Conservation (phyloP, 2,888 invertebrate genomes). For the Drosophila atroscutellata region DNA sequence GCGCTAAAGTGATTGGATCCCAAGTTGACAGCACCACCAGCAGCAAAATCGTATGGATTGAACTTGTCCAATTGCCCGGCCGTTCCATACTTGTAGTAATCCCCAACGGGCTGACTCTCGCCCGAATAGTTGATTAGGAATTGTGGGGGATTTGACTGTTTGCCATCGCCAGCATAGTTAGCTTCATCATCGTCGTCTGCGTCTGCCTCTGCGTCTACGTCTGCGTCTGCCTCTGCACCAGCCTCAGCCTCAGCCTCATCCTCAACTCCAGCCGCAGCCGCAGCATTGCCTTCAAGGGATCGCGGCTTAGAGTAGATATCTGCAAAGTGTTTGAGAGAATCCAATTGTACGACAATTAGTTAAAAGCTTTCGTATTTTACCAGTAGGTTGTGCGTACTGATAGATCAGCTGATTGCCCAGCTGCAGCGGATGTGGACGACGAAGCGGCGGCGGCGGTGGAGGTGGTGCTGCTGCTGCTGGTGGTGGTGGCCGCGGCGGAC, state of each 20-base stretch:
- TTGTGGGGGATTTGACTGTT: conserved; percentile 4
- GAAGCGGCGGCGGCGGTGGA: conserved; percentile 14
- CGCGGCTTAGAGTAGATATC: conserved; percentile 76
- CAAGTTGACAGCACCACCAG: background rate
- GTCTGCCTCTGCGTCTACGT: background rate
- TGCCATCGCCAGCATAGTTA: background rate
- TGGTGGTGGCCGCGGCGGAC: conserved; percentile 20
- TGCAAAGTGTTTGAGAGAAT: conserved; percentile 83
- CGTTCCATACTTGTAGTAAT: conserved; percentile 17
- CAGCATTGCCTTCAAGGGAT: conserved; percentile 35
- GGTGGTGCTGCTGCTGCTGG: conserved; percentile 7
- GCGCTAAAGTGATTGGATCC: conserved; percentile 20
- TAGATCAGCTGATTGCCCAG: conserved; percentile 72
- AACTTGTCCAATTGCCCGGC: conserved; percentile 4
- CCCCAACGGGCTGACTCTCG: conserved; percentile 14
- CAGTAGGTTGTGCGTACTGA: conserved; percentile 80
- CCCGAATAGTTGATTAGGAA: conserved; percentile 50
- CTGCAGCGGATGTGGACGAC: conserved; percentile 44
- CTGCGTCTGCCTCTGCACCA: background rate
- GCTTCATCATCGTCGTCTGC: background rate
- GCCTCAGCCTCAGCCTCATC: background rate
- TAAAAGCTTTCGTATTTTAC: conserved; percentile 82
- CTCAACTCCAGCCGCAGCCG: conserved; percentile 1
- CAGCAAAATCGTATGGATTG: conserved; percentile 9
- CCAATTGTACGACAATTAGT: conserved; percentile 83